Percentiles rank a stretch among this genome's conserved stretches.
These are phyloP conservation scores for Limnodromus scolopaceus DNA, from an alignment of 2,797 vertebrate species.

Conservation along the genomic window DNA sequence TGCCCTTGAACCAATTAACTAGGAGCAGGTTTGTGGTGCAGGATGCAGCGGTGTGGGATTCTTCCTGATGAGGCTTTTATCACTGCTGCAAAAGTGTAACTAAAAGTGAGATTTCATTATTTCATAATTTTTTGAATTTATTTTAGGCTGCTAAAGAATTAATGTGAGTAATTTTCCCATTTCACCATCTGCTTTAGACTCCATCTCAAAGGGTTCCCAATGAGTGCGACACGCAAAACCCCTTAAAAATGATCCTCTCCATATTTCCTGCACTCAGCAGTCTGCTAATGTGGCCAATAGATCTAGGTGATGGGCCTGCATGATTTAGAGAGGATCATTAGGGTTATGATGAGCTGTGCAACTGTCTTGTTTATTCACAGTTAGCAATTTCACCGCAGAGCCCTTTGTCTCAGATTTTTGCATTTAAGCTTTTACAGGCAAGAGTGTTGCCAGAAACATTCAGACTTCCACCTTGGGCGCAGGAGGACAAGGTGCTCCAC, in stretches of 20 bases:
- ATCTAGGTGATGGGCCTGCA: slow-evolving; percentile 41
- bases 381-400: background rate
- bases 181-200: slow-evolving; percentile 57
- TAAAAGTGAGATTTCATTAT: background rate
- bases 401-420: slow-evolving; percentile 2
- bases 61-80: background rate
- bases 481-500: background rate
- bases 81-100: background rate
- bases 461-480: background rate
- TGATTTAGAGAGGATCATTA: slow-evolving; percentile 61
- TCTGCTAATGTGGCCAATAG: slow-evolving; percentile 54
- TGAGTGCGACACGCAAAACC: background rate
- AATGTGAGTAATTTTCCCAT: slow-evolving; percentile 53
- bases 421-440: background rate
- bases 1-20: background rate
- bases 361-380: slow-evolving; percentile 60
- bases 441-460: background rate
- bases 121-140: slow-evolving; percentile 21
- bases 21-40: background rate
- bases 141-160: slow-evolving; percentile 43
- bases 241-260: slow-evolving; percentile 45
- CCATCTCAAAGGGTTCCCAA: slow-evolving; percentile 24
- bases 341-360: slow-evolving; percentile 56
- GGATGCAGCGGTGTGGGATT: background rate
- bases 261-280: slow-evolving; percentile 48